A percentile compares a stretch with the other conserved stretches of the same genome.
phyloP scores from a whole-genome alignment of 35 echinoderm and acorn worm species.

The Apostichopus parvimensis region DNA sequence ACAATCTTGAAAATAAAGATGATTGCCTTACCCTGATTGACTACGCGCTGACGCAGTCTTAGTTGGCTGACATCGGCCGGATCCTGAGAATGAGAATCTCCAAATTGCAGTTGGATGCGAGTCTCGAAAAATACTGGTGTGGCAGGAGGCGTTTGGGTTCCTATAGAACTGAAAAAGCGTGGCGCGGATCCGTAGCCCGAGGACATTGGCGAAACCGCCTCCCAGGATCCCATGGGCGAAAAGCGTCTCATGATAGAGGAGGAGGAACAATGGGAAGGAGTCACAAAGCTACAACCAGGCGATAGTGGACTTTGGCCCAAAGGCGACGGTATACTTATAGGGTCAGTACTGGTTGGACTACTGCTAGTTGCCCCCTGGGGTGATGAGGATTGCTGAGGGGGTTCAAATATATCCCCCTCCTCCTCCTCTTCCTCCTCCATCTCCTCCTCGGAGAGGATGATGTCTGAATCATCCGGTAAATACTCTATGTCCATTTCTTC shows the following conservation, averaged over 20 bases:
- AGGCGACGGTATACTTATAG: conserved; percentile 48
- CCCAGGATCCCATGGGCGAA: conserved; percentile 61
- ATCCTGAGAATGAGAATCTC: conserved; percentile 39
- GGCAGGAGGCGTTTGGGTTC: conserved; percentile 73
- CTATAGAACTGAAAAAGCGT: conserved; percentile 62
- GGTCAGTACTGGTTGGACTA: conserved; percentile 63
- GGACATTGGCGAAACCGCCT: conserved; percentile 70
- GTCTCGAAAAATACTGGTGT: conserved; percentile 65
- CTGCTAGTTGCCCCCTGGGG: conserved; percentile 50
- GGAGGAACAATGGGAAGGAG: conserved; percentile 51
- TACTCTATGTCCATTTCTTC: conserved; percentile 59
- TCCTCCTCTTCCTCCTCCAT: conserved; percentile 55
- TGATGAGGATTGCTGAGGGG: conserved; percentile 1
- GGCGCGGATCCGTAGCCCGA: conserved; percentile 89
- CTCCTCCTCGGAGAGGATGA: conserved; percentile 50
- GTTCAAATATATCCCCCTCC: conserved; percentile 63
- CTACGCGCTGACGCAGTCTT: conserved; percentile 27
- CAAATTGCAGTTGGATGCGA: conserved; percentile 45
- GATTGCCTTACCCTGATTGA: conserved; percentile 17
- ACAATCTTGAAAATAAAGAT: too few species aligned
- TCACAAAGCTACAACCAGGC: conserved; percentile 28
- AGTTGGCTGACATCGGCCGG: conserved; percentile 24
- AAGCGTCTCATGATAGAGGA: conserved; percentile 52
- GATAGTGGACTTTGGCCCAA: conserved; percentile 42
- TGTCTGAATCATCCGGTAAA: conserved; percentile 23